Evolutionary conservation across 1,140 invertebrate species (phyloP).

Genomic region (Drosophila burlai): DNA sequence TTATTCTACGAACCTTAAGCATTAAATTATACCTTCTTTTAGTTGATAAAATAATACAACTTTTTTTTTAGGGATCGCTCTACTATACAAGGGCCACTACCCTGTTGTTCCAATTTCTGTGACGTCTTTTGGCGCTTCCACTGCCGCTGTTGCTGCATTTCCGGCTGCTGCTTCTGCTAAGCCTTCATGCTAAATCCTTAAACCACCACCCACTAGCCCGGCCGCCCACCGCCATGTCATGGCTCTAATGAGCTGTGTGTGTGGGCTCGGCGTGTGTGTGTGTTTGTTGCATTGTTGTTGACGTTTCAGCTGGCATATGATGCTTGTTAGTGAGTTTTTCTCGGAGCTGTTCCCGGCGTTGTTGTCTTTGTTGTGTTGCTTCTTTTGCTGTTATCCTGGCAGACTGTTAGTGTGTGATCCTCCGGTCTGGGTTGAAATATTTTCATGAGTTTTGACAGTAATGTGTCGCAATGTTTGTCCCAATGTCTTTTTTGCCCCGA

Average conservation of each 20-base stretch:
- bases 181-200: slow-evolving; percentile 70
- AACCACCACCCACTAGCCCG: not conserved
- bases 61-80: not conserved
- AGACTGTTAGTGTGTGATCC: slow-evolving; percentile 21
- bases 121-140: slow-evolving; percentile 18
- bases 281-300: slow-evolving; percentile 73
- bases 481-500: slow-evolving; percentile 54
- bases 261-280: slow-evolving; percentile 24
- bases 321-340: slow-evolving; percentile 80
- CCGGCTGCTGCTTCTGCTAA: slow-evolving; percentile 57
- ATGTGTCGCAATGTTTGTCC: slow-evolving; percentile 83
- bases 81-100: not conserved
- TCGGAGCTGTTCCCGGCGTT: slow-evolving; percentile 32
- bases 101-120: slow-evolving; percentile 14
- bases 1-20: not conserved
- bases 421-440: slow-evolving; percentile 71
- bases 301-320: slow-evolving; percentile 81
- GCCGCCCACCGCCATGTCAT: slow-evolving; percentile 34
- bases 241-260: slow-evolving; percentile 76
- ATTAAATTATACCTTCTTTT: not conserved
- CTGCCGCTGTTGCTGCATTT: slow-evolving; percentile 46
- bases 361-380: slow-evolving; percentile 41
- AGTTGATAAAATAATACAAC: not conserved
- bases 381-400: slow-evolving; percentile 51
- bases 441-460: slow-evolving; percentile 84